These are phyloP conservation scores for Crotalus adamanteus DNA, from an alignment of 2,797 vertebrate species.

Conservation along the genomic window DNA sequence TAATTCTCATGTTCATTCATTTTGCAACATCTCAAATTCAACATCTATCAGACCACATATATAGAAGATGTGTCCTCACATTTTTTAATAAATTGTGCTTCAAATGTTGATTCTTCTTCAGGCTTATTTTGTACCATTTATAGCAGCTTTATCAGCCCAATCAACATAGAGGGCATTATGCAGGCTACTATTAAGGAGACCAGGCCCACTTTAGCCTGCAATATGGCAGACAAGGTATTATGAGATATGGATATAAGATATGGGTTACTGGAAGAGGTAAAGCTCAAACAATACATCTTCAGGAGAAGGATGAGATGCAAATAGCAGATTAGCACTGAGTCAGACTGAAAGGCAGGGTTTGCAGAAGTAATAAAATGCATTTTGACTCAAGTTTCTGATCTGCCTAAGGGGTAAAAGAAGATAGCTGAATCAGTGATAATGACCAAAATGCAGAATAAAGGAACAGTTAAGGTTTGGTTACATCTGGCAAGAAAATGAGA, in stretches of 20 bases:
- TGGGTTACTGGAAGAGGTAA: not conserved
- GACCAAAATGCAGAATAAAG: not conserved
- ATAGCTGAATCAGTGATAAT: not conserved
- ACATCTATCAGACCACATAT: not conserved
- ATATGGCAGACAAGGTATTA: not conserved
- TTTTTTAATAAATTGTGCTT: not conserved
- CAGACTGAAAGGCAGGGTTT: not conserved
- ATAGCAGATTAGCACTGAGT: not conserved
- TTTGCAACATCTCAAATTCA: constrained; percentile 3
- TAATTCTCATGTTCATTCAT: not conserved
- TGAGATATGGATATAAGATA: not conserved
- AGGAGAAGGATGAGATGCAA: not conserved
- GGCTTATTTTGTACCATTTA: not conserved
- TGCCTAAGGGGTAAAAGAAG: not conserved
- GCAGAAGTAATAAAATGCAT: not conserved
- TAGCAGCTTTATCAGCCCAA: not conserved
- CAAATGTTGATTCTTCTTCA: not conserved
- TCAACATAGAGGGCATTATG: not conserved
- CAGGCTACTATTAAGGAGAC: not conserved
- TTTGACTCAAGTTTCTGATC: not conserved
- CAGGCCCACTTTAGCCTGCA: not conserved
- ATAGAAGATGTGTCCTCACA: not conserved
- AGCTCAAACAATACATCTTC: not conserved
- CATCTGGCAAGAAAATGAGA: not conserved
- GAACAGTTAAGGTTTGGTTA: not conserved